Evolutionary conservation across 1,140 invertebrate species (phyloP), one percentile per base, ranked within the genome.

Genomic region (Caenorhabditis remanei): DNA sequence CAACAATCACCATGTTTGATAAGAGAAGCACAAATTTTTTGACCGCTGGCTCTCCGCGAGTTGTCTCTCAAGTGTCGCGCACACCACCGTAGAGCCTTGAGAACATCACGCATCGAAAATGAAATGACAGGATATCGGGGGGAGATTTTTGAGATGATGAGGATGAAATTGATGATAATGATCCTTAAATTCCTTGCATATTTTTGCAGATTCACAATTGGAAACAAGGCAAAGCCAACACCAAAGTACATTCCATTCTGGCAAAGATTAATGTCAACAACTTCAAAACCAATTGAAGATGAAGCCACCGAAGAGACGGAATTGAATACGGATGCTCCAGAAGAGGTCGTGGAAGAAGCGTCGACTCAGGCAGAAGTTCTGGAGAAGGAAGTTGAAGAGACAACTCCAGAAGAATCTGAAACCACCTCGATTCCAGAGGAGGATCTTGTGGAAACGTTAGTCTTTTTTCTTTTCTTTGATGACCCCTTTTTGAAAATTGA

Each of bases 231-330:
- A 16, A 89, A 89, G 61, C 83, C 90, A 41, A 90, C 89, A 9
- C 88, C 90, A 61, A 90, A 91, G 75, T 91, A 91, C 67, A 89
- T 91, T 84, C 91, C 91, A 46, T 91, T 91, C 61, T 91, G 90
- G 90, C 90, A 91, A 67, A 88, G 91, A 46, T 88, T 91, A 16
- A 79, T 91, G 50, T 84, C 89, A 40, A 90, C 90, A n/a, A 87
- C 88, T 50, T 43, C 58, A 82, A 83, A 56, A 32, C 84, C 85
- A 41, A 83, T 53, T 58, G 56, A 83, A 50, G 58, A 55, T 85
- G 58, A 84, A 83, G 48, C 65, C 19, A 21, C 21, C n/a, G 32
- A 65, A 55, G 71, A 84, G 40, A 43, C 71, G 24, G 87, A 88
- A 85, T 79, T 85, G 32, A 56, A 79, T 48, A 53, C 58, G 24